Evolutionary conservation across 2,888 invertebrate species (phyloP).

Genomic region (Torymus auratus): DNA sequence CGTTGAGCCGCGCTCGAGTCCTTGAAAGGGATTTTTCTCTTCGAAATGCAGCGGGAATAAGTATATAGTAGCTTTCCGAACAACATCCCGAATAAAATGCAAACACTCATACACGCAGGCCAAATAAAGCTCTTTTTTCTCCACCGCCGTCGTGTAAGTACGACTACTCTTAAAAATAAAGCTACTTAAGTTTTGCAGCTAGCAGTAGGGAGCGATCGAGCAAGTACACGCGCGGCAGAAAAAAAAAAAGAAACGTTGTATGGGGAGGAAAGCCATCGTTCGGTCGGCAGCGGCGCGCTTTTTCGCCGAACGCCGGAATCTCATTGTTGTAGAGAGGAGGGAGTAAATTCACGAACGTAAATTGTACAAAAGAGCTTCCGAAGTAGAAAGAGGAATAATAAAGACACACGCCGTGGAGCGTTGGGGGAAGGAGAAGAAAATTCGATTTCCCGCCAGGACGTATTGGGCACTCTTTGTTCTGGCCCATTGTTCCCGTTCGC

Average conservation of each 20-base stretch:
- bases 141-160: too few species aligned
- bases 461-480: constrained; percentile 39
- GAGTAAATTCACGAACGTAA: constrained; percentile 34
- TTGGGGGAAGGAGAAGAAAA: constrained; percentile 17
- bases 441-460: constrained; percentile 49
- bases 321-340: constrained; percentile 13
- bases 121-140: too few species aligned
- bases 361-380: constrained; percentile 42
- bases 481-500: constrained; percentile 38
- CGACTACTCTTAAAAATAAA: too few species aligned
- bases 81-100: too few species aligned
- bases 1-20: too few species aligned
- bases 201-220: not conserved
- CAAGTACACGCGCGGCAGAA: not conserved
- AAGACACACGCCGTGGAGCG: constrained; percentile 21
- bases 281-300: not conserved
- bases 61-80: too few species aligned
- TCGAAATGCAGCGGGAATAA: too few species aligned
- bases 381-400: constrained; percentile 48
- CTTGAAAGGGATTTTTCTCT: too few species aligned
- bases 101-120: too few species aligned
- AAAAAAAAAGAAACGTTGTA: not conserved
- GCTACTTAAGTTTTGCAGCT: too few species aligned
- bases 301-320: not conserved
- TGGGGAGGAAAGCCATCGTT: not conserved